Percentiles rank a stretch among this genome's conserved stretches.
phyloP scores from a whole-genome alignment of 1,140 invertebrate genomes.

The Drosophila kurseongensis region DNA sequence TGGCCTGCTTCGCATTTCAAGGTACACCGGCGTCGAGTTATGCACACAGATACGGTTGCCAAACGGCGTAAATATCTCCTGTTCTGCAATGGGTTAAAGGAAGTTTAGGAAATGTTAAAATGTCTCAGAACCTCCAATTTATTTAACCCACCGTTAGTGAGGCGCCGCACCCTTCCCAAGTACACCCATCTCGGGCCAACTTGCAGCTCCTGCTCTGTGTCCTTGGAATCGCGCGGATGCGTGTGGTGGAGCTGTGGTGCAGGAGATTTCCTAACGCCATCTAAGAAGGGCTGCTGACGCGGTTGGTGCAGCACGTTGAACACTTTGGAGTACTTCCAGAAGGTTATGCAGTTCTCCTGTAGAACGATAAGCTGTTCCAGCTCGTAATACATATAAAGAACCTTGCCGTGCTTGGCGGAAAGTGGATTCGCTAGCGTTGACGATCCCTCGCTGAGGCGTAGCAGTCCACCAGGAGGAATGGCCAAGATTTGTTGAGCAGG shows the following conservation, averaged over 20 bases:
- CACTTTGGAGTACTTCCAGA: slow-evolving; percentile 79
- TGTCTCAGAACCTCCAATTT: not conserved
- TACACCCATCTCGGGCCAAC: slow-evolving; percentile 44
- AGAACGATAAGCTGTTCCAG: slow-evolving; percentile 75
- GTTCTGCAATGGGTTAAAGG: slow-evolving; percentile 36
- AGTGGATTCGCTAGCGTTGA: slow-evolving; percentile 60
- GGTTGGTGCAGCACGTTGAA: slow-evolving; percentile 59
- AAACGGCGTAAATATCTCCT: slow-evolving; percentile 57
- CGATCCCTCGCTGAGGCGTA: slow-evolving; percentile 38
- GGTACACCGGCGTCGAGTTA: slow-evolving; percentile 77
- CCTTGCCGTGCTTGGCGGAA: slow-evolving; percentile 58
- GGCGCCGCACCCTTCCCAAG: slow-evolving; percentile 48
- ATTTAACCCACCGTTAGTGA: slow-evolving; percentile 38
- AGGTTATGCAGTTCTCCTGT: slow-evolving; percentile 68
- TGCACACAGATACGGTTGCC: slow-evolving; percentile 72
- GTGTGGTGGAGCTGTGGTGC: not conserved
- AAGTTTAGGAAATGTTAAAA: not conserved
- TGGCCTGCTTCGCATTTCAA: slow-evolving; percentile 70
- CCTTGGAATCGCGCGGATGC: slow-evolving; percentile 5
- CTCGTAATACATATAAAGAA: slow-evolving; percentile 77
- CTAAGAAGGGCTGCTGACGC: not conserved
- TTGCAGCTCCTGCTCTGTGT: not conserved
- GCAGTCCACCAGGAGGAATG: slow-evolving; percentile 43
- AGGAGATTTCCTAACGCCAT: slow-evolving; percentile 4
- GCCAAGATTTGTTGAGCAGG: not conserved